Evolutionary conservation across 2,113 vertebrate genomes (phyloP).

Genomic region (Rana temporaria): DNA sequence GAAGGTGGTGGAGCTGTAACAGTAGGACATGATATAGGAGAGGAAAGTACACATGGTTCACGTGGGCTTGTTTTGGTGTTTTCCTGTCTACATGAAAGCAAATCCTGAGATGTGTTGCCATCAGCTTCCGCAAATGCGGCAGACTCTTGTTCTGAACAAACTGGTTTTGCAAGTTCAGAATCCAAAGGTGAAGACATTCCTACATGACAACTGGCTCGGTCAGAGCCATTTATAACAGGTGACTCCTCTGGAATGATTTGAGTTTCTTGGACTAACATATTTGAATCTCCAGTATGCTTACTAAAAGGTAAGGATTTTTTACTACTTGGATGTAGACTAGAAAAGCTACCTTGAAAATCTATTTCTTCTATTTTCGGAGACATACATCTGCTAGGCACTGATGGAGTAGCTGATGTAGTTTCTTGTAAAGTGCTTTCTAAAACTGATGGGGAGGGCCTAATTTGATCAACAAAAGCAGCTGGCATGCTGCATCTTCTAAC

Average conservation of each 20-base stretch:
- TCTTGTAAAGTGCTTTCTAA: slow-evolving; percentile 73
- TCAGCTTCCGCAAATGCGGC: slow-evolving; percentile 61
- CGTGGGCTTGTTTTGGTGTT: background rate
- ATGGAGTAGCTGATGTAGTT: slow-evolving; percentile 53
- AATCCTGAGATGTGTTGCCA: slow-evolving; percentile 69
- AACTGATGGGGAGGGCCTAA: slow-evolving; percentile 62
- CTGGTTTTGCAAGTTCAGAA: slow-evolving; percentile 60
- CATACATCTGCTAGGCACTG: slow-evolving; percentile 60
- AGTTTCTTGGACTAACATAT: slow-evolving; percentile 59
- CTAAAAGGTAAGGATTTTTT: slow-evolving; percentile 65
- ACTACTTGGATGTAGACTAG: slow-evolving; percentile 66
- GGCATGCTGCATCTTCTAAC: slow-evolving; percentile 75
- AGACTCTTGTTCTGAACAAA: slow-evolving; percentile 65
- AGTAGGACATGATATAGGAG: background rate
- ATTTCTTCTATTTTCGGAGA: slow-evolving; percentile 79
- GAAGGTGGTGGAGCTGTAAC: background rate
- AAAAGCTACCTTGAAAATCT: slow-evolving; percentile 58
- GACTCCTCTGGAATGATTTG: slow-evolving; percentile 62
- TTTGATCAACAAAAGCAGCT: slow-evolving; percentile 71
- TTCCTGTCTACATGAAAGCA: slow-evolving; percentile 59
- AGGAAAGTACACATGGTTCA: background rate
- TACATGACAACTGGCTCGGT: slow-evolving; percentile 66
- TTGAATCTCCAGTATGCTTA: slow-evolving; percentile 65
- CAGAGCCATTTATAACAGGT: slow-evolving; percentile 63
- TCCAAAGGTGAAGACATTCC: slow-evolving; percentile 66